Evolutionary conservation across 2,888 invertebrate genomes (phyloP).

Genomic region (Augochlorella aurata): DNA sequence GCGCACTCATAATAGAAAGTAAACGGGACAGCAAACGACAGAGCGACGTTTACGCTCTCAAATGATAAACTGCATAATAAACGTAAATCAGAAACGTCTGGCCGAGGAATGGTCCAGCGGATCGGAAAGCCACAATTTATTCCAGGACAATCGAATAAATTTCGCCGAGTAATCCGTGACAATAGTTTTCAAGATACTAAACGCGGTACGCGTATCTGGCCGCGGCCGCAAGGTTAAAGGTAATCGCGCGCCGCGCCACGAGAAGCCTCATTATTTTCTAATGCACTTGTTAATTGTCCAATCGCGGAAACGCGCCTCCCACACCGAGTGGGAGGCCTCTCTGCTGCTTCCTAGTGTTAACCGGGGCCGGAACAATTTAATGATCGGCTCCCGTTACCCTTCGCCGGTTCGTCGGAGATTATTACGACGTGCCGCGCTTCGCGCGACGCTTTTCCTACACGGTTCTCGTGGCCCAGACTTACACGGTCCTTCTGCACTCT

Average conservation of each 20-base stretch:
- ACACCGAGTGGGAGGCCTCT: slow-evolving; percentile 45
- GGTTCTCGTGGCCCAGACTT: not conserved
- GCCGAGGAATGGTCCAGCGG: too few species aligned
- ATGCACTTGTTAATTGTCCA: slow-evolving; percentile 80
- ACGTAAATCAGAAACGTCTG: too few species aligned
- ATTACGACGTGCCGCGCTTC: slow-evolving; percentile 70
- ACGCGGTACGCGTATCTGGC: not conserved
- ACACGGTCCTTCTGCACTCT: slow-evolving; percentile 4
- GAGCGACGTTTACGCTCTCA: too few species aligned
- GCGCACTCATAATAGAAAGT: too few species aligned
- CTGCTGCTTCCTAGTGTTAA: slow-evolving; percentile 75
- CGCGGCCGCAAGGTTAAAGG: slow-evolving; percentile 55
- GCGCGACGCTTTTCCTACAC: slow-evolving; percentile 43
- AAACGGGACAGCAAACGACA: too few species aligned
- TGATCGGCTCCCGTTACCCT: slow-evolving; percentile 74
- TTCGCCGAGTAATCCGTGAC: too few species aligned
- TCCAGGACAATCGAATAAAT: too few species aligned
- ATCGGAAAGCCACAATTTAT: too few species aligned
- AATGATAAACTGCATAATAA: too few species aligned
- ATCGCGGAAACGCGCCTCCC: slow-evolving; percentile 75
- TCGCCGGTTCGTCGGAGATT: slow-evolving; percentile 63
- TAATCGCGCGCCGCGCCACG: slow-evolving; percentile 38
- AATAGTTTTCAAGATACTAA: not conserved
- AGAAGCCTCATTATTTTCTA: slow-evolving; percentile 80
- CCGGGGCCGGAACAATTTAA: slow-evolving; percentile 81